Evolutionary conservation across 1,140 invertebrate species (phyloP), one percentile per base, ranked within the genome.

Genomic region (Anthonomus grandis): DNA sequence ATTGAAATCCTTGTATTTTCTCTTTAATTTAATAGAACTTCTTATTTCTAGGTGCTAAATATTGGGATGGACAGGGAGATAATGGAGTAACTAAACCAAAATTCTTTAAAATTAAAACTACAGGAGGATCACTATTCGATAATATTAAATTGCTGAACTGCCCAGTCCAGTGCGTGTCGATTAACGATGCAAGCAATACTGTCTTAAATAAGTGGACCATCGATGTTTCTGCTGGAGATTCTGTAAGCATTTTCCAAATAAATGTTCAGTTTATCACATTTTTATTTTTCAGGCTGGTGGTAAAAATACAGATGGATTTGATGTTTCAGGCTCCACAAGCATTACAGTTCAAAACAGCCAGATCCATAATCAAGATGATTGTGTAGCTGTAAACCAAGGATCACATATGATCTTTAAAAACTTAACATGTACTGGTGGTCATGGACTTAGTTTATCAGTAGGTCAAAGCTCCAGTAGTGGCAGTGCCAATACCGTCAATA

Each of bases 271-370:
- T n/a, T 31, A n/a, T 8, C n/a, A 31, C 6, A 8, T 31, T 8
- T 31, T 31, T 31, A 31, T 31, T 31, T 31, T 31, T 31, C 27
- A 53, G 27, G 12, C 22, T 13, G 41, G 51, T 4, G 53, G 54
- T 2, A 39, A 61, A 39, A 61, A 61, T 21, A 61, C 53, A 15
- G 59, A 61, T 45, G 59, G 59, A 42, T 61, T 61, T 22, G 59
- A 57, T 25, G 18, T 61, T 17, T 57, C 59, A 9, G 34, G 38
- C 4, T 46, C 48, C 3, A 45, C 23, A 4, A 19, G 24, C 12
- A 37, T 61, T 6, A 39, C 42, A 12, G 36, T 61, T 22, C 18
- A 53, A 34, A 53, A 61, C 27, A n/a, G 18, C 1, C 10, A 31
- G 12, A 54, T 61, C 3, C 51, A 57, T 12, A 61, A 61, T 19